Conservation (phyloP, 2,113 vertebrate genomes). For the Lepidothrix coronata region DNA sequence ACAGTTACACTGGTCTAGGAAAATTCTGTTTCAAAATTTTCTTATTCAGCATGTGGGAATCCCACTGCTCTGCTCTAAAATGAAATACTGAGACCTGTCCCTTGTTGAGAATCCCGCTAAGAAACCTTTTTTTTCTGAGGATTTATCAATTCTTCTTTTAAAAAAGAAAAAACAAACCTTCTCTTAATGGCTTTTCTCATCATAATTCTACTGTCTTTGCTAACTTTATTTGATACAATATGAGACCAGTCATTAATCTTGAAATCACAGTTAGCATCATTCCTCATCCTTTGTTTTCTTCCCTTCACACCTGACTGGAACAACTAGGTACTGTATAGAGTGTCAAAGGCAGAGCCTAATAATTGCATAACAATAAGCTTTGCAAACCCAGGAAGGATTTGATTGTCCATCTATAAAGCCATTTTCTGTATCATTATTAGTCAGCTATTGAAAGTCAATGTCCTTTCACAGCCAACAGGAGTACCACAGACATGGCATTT, state of each 20-base stretch:
- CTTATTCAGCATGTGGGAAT: neutral
- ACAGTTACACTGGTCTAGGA: neutral
- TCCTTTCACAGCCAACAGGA: no score
- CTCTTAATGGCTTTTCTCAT: neutral
- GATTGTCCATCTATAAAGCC: neutral
- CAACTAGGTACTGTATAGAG: neutral
- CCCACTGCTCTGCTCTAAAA: neutral
- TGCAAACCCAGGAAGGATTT: neutral
- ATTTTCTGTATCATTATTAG: neutral
- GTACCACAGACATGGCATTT: no score
- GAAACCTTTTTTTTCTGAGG: neutral
- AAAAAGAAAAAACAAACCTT: neutral
- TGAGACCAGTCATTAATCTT: neutral
- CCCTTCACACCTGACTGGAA: neutral
- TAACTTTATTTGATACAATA: neutral
- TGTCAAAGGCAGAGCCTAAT: neutral
- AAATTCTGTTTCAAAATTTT: neutral
- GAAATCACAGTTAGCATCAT: neutral
- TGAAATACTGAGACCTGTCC: neutral
- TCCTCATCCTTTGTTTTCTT: neutral
- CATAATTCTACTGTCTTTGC: neutral
- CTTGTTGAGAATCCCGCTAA: neutral
- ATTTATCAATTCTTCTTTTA: neutral
- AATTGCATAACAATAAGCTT: neutral
- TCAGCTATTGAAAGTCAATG: neutral